Base-by-base conservation (phyloP, 2,113 vertebrate genomes). In the Pachycephala philippinensis region DNA sequence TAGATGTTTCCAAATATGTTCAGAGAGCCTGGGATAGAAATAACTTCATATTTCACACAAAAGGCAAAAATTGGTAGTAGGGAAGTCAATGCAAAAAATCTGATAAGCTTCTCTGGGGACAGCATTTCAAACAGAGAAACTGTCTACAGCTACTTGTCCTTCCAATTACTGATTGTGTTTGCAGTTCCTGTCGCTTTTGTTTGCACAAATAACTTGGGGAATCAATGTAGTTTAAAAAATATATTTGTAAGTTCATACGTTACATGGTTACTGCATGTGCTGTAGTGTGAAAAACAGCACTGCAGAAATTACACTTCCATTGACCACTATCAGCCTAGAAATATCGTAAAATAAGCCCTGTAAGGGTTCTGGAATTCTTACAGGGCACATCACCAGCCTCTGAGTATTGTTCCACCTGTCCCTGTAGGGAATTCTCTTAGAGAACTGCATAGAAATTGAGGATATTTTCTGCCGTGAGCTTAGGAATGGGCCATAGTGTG, bases 221-320 rank as follows among this genome's bases (percentile, higher is more conserved):
- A 69, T 53, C 7, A 24, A 6, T 37, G 1, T 6, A 20, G 9
- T 56, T 83, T 3, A 71, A 54, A 66, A 52, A 39, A 24, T 2
- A 10, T 11, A 2, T 30, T 39, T 35, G 11, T 24, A n/a, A 53
- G 22, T 64, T 79, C 2, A 8, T 26, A 2, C 4, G 13, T 61
- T 15, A 2, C 2, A 2, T 15, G 21, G 42, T 49, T 42, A 15
- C 10, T 33, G 20, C 8, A 13, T 0, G 1, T 45, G 16, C 3
- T 37, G 22, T 4, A 39, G 20, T 59, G 61, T 42, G 59, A 47
- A 61, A 86, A 77, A 8, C 28, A 65, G 9, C 24, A 6, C 21
- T 20, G 15, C 18, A 57, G 53, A 61, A 68, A 18, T 59, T 22
- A 2, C 26, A 13, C 15, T 65, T 87, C 42, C 18, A 22, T 8